Percentiles rank a stretch among this genome's conserved stretches.
Conservation (phyloP, 2,113 vertebrate species). For the Promerops cafer region DNA sequence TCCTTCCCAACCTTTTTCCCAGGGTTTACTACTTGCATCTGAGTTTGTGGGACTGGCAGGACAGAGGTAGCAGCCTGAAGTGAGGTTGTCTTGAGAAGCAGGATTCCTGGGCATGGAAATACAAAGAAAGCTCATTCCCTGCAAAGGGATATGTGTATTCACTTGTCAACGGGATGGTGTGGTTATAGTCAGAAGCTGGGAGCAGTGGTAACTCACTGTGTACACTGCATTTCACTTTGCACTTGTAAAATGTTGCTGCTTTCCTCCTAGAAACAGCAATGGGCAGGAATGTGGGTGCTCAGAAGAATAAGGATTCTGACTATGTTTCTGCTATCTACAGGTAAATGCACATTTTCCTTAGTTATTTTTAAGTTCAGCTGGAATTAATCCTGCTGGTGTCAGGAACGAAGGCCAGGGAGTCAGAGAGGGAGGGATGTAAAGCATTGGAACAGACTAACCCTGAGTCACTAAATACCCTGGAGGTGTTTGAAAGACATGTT, state of each 20-base stretch:
- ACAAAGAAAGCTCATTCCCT: background rate
- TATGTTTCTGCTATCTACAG: constrained; percentile 50
- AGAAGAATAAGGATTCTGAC: constrained; percentile 41
- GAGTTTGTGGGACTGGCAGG: background rate
- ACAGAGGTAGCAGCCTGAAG: background rate
- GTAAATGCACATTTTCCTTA: background rate
- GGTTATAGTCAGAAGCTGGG: background rate
- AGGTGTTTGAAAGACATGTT: background rate
- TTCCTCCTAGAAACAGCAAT: constrained; percentile 40
- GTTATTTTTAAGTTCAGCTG: background rate
- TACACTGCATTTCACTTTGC: background rate
- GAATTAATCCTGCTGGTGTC: background rate
- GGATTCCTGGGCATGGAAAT: background rate
- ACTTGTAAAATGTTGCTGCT: background rate
- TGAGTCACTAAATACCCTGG: background rate
- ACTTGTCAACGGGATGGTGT: background rate
- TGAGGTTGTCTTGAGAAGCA: background rate
- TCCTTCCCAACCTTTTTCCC: background rate
- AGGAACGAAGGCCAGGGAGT: background rate
- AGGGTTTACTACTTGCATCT: background rate
- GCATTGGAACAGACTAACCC: background rate
- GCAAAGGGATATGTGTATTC: background rate
- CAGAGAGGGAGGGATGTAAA: background rate
- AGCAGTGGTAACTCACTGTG: background rate
- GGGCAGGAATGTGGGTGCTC: constrained; percentile 39